phyloP scores from a whole-genome alignment of 2,797 vertebrate genomes.

The Meriones psammophilus region DNA sequence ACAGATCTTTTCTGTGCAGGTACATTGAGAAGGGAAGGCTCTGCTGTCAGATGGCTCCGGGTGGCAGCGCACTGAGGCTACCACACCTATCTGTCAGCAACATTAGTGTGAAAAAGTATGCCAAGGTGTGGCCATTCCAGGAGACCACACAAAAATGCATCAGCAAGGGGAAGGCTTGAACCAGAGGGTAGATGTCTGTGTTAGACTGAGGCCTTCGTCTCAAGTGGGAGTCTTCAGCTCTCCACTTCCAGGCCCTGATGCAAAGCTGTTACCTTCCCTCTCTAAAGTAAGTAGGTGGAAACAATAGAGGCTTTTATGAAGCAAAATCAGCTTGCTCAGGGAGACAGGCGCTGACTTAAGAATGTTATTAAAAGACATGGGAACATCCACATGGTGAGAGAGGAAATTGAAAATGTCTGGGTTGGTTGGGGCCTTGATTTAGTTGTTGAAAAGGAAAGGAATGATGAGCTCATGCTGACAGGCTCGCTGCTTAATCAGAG shows the following conservation, averaged over 20 bases:
- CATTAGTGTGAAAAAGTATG: not conserved
- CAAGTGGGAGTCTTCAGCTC: conserved; percentile 47
- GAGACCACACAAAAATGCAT: not conserved
- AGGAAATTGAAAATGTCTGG: conserved; percentile 62
- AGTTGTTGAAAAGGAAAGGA: conserved; percentile 75
- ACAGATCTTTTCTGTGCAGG: not conserved
- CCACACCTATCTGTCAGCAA: not conserved
- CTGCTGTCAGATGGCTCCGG: not conserved
- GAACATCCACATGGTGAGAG: not conserved
- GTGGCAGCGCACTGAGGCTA: not conserved
- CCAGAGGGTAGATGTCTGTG: not conserved
- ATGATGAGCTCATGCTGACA: conserved; percentile 72
- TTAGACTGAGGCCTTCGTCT: not conserved
- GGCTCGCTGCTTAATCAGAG: conserved; percentile 82
- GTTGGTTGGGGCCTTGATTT: conserved; percentile 59
- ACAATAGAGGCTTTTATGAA: conserved; percentile 34
- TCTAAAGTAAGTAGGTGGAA: not conserved
- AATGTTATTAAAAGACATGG: not conserved
- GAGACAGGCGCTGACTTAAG: not conserved
- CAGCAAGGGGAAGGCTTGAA: not conserved
- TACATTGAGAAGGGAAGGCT: not conserved
- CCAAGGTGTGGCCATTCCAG: not conserved
- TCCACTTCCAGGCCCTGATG: conserved; percentile 55
- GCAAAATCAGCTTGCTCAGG: conserved; percentile 32
- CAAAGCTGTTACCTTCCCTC: conserved; percentile 22